Evolutionary conservation across 2,888 invertebrate species (phyloP).

Genomic region (Pardosa pseudoannulata): DNA sequence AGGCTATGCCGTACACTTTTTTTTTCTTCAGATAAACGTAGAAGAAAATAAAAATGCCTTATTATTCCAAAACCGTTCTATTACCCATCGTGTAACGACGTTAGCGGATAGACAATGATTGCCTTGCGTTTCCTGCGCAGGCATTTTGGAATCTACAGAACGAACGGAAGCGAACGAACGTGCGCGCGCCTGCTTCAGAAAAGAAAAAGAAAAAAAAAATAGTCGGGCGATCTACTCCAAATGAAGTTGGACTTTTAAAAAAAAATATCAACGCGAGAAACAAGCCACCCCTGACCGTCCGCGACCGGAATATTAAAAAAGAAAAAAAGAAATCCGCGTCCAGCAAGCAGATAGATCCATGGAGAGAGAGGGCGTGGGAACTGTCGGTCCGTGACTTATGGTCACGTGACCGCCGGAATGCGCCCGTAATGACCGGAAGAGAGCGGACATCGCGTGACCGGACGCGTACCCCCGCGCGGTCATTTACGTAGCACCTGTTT

Average conservation of each 20-base stretch:
- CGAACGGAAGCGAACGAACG: too few relatives aligned
- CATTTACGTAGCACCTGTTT: slow-evolving; percentile 60
- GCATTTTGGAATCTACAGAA: too few relatives aligned
- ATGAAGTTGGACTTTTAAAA: background rate
- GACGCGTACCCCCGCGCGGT: slow-evolving; percentile 37
- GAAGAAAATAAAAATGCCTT: too few relatives aligned
- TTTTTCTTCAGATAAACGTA: too few relatives aligned
- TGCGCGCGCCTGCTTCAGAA: background rate
- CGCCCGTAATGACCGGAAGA: slow-evolving; percentile 57
- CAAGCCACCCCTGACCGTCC: background rate
- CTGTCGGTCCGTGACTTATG: slow-evolving; percentile 58
- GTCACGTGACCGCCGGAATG: slow-evolving; percentile 58
- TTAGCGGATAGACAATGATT: too few relatives aligned
- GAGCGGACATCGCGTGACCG: slow-evolving; percentile 56
- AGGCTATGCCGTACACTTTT: too few relatives aligned
- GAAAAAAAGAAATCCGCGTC: background rate
- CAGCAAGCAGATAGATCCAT: too few relatives aligned
- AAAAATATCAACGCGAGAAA: slow-evolving; percentile 8
- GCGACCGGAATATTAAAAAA: background rate
- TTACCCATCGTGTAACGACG: too few relatives aligned
- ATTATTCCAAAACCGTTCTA: too few relatives aligned
- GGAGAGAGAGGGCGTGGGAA: slow-evolving; percentile 35
- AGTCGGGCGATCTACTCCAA: background rate
- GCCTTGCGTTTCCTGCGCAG: too few relatives aligned
- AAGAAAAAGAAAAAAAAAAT: background rate